These are phyloP conservation scores for Fregata magnificens DNA, from an alignment of 2,113 vertebrate genomes.

Conservation along the genomic window DNA sequence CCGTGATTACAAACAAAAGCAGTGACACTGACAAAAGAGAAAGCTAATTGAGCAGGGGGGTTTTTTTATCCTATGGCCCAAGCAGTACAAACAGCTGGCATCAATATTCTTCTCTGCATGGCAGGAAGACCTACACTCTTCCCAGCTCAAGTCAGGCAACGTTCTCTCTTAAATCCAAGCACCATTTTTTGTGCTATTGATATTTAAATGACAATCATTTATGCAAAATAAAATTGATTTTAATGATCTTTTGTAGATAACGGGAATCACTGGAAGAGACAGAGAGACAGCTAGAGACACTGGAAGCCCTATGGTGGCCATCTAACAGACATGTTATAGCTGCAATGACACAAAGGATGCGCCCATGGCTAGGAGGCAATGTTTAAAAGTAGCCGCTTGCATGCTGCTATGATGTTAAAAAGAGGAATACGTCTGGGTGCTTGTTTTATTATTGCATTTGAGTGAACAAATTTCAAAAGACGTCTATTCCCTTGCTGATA, in stretches of 20 bases:
- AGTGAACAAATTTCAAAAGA: background rate
- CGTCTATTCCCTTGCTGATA: background rate
- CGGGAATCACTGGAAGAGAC: background rate
- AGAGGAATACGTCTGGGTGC: background rate
- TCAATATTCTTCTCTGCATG: background rate
- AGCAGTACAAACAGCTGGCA: background rate
- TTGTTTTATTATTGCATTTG: background rate
- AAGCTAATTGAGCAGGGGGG: background rate
- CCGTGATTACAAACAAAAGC: background rate
- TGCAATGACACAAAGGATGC: background rate
- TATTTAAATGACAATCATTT: background rate
- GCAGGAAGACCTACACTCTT: background rate
- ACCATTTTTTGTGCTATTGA: background rate
- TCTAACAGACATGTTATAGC: background rate
- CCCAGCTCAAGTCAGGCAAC: background rate
- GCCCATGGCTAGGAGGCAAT: background rate
- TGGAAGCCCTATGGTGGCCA: background rate
- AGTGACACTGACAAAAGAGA: background rate
- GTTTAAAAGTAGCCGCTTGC: background rate
- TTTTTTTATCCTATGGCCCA: background rate
- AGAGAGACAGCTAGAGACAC: background rate
- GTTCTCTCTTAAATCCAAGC: background rate
- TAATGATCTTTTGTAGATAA: background rate
- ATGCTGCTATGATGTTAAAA: background rate
- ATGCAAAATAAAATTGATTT: background rate